phyloP scores from a whole-genome alignment of 2,113 vertebrate genomes.

The Microcebus ravelobensis region DNA sequence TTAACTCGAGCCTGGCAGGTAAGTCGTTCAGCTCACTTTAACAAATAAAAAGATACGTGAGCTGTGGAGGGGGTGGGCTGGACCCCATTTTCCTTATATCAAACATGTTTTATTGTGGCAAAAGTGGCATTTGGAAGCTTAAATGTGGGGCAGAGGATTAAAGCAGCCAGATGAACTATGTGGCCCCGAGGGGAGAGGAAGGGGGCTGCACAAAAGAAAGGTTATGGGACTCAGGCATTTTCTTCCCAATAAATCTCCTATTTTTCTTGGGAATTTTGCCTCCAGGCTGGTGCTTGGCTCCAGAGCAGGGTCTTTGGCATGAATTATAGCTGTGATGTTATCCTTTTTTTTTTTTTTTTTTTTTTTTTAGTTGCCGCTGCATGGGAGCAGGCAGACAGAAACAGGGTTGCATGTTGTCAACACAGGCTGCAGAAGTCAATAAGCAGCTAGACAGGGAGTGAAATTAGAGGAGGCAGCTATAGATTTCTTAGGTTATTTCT shows the following conservation, averaged over 20 bases:
- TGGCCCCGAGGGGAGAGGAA: background rate
- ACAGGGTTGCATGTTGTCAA: conserved; percentile 74
- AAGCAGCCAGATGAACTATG: conserved; percentile 34
- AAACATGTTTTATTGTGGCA: background rate
- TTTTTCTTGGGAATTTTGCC: conserved; percentile 60
- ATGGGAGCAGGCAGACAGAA: conserved; percentile 74
- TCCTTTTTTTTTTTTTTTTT: background rate
- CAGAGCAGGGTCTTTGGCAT: conserved; percentile 44
- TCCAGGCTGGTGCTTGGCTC: background rate
- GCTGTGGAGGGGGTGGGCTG: conserved; percentile 23
- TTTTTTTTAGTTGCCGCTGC: conserved; percentile 64
- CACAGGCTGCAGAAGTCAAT: conserved; percentile 84
- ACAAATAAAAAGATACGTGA: conserved; percentile 8
- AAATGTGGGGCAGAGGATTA: conserved; percentile 22
- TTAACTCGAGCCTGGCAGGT: conserved; percentile 66
- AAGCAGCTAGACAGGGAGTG: conserved; percentile 80
- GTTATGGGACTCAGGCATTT: conserved; percentile 20
- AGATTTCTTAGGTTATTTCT: conserved; percentile 85
- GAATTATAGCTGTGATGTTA: conserved; percentile 65
- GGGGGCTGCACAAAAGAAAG: background rate
- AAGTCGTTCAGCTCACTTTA: conserved; percentile 76
- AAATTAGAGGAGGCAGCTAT: conserved; percentile 86
- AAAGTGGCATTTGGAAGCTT: conserved; percentile 45
- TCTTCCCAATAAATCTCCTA: background rate
- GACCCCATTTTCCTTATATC: background rate